Base-by-base conservation (phyloP, 64 coral and sea anemone genomes). In the Dendronephthya gigantea region DNA sequence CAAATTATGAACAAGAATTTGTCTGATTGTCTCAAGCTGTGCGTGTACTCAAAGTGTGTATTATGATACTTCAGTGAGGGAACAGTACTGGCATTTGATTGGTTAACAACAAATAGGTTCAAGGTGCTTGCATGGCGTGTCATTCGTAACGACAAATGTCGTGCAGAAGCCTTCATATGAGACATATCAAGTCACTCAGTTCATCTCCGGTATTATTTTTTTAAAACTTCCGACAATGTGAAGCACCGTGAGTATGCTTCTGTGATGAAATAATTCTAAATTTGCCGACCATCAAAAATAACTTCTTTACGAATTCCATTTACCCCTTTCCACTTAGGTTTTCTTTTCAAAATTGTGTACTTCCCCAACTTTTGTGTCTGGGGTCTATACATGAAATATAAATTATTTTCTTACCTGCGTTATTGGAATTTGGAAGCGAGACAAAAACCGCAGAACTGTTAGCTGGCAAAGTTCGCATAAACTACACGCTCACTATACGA, bases 201-300 rank as follows among this genome's bases (percentile, higher is more conserved):
- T 45, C 72, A 79, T 79, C 72, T 79, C 72, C 72, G 36, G 72
- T 36, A 79, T 36, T 36, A 79, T 79, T 29, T 79, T n/a, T 45
- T 45, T 35, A 79, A 3, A 79, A 79, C 72, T 79, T 79, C 72
- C 72, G 72, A 28, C 15, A 79, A 29, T 75, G 15, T 29, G 32
- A 79, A 39, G 32, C 14, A 31, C 29, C 23, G n/a, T 75, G 35
- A 31, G n/a, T 27, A 75, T 75, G 9, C 23, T n/a, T 7, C 23
- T 33, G 7, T 14, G 35, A 36, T 25, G 68, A 12, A 74, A 17
- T 0, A 28, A 29, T 79, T 28, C 17, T 0, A 79, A 45, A 45
- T 45, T 45, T 11, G 41, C 41, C 41, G n/a, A n/a, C n/a, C n/a
- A n/a, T n/a, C 50, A 22, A 52, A 52, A 52, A 52, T 52, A 52